A percentile compares a stretch with the other conserved stretches of the same genome.
phyloP scores from a whole-genome alignment of 2,888 invertebrate genomes.

The Lasiommata megera region DNA sequence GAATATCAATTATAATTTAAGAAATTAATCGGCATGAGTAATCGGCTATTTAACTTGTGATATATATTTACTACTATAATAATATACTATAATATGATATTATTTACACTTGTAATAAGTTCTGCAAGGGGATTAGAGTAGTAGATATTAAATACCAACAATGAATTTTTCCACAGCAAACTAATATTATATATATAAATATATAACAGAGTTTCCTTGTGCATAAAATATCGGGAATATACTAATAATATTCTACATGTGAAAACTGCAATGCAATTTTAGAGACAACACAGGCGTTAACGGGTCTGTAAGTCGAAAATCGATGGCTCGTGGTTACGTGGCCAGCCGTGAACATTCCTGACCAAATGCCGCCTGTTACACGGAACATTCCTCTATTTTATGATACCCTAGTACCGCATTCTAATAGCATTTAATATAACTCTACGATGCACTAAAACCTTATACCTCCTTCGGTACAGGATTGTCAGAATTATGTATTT shows the following conservation, averaged over 20 bases:
- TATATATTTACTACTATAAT: no score
- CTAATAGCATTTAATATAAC: not conserved
- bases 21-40: no score
- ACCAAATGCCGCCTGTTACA: constrained; percentile 6
- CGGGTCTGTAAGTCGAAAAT: constrained; percentile 18
- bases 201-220: not conserved
- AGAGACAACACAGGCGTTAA: constrained; percentile 8
- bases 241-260: not conserved
- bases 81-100: no score
- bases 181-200: no score
- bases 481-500: no score
- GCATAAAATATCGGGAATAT: not conserved
- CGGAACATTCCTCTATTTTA: constrained; percentile 13
- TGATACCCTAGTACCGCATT: not conserved
- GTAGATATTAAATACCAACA: no score
- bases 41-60: no score
- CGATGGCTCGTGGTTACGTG: constrained; percentile 10
- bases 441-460: not conserved
- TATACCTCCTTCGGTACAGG: no score
- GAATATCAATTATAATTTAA: no score
- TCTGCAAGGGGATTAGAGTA: no score
- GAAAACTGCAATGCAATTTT: constrained; percentile 8
- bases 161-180: no score
- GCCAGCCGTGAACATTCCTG: constrained; percentile 16
- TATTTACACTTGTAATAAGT: no score